Evolutionary conservation across 2,113 vertebrate species (phyloP).

Genomic region (Tupaia tana): DNA sequence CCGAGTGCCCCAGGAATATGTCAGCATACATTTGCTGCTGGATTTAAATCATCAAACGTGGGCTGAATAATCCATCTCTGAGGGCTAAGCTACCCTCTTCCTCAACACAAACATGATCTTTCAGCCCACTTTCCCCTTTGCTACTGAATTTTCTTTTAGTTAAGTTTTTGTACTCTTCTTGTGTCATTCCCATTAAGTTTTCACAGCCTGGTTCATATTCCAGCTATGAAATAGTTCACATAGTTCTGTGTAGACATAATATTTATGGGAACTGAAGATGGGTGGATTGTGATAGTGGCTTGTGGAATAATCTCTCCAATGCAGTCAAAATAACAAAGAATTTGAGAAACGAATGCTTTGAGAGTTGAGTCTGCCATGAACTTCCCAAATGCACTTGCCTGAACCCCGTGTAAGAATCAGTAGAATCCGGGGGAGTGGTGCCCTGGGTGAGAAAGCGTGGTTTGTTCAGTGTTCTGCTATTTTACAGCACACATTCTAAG

Average conservation of each 20-base stretch:
- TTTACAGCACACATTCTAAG: slow-evolving; percentile 38
- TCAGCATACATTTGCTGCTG: slow-evolving; percentile 30
- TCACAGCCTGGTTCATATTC: slow-evolving; percentile 52
- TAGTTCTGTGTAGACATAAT: slow-evolving; percentile 75
- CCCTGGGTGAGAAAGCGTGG: slow-evolving; percentile 27
- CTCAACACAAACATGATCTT: background rate
- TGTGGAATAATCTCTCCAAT: slow-evolving; percentile 39
- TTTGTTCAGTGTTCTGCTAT: slow-evolving; percentile 18
- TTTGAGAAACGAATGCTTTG: slow-evolving; percentile 53
- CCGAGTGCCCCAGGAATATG: background rate
- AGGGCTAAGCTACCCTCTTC: background rate
- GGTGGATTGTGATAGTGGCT: slow-evolving; percentile 66
- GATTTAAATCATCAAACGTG: slow-evolving; percentile 34
- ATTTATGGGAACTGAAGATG: slow-evolving; percentile 76
- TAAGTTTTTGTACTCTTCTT: slow-evolving; percentile 38
- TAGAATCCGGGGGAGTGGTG: background rate
- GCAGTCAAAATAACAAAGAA: slow-evolving; percentile 62
- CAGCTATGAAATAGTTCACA: slow-evolving; percentile 74
- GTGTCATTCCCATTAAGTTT: slow-evolving; percentile 34
- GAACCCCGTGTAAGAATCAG: background rate
- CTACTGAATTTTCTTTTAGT: slow-evolving; percentile 36
- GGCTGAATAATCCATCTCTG: background rate
- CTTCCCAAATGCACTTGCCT: background rate
- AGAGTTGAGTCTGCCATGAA: background rate
- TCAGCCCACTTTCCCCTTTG: slow-evolving; percentile 20